Evolutionary conservation across 1,140 invertebrate species (phyloP).

Genomic region (Drosophila ohnishii): DNA sequence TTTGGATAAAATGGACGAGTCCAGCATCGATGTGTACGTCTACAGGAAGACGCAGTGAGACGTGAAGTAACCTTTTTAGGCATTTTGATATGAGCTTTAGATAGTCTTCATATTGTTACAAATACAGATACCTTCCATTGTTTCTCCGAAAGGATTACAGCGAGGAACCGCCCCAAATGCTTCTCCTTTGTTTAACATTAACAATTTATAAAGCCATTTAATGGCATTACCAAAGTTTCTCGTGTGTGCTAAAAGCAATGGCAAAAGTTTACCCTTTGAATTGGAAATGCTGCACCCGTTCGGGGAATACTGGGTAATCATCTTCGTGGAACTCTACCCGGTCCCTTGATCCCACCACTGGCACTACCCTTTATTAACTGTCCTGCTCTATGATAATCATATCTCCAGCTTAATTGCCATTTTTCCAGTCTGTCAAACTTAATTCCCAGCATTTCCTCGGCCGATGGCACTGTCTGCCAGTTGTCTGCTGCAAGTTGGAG

Average conservation of each 20-base stretch:
- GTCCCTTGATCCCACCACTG: constrained; percentile 22
- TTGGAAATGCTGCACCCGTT: constrained; percentile 11
- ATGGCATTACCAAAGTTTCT: constrained; percentile 32
- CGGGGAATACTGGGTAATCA: constrained; percentile 27
- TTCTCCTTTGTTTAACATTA: neutral
- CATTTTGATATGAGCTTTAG: neutral
- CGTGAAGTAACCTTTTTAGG: neutral
- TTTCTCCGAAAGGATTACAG: neutral
- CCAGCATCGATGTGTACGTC: constrained; percentile 23
- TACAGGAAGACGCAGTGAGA: constrained; percentile 37
- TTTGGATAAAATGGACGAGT: neutral
- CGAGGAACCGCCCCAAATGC: neutral
- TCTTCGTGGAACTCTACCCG: constrained; percentile 20
- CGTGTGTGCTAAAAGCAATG: constrained; percentile 36
- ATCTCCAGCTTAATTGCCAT: constrained; percentile 56
- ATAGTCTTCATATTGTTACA: neutral
- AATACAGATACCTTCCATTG: neutral
- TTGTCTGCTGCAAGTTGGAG: constrained; percentile 55
- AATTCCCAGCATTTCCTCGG: constrained; percentile 54
- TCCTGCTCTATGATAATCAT: constrained; percentile 49
- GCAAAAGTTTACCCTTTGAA: constrained; percentile 30
- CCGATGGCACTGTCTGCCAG: constrained; percentile 61
- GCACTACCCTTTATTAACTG: constrained; percentile 40
- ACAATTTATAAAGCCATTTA: constrained; percentile 21
- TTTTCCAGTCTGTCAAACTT: constrained; percentile 72